phyloP scores from a whole-genome alignment of 2,888 invertebrate species.

The Acleris literana region DNA sequence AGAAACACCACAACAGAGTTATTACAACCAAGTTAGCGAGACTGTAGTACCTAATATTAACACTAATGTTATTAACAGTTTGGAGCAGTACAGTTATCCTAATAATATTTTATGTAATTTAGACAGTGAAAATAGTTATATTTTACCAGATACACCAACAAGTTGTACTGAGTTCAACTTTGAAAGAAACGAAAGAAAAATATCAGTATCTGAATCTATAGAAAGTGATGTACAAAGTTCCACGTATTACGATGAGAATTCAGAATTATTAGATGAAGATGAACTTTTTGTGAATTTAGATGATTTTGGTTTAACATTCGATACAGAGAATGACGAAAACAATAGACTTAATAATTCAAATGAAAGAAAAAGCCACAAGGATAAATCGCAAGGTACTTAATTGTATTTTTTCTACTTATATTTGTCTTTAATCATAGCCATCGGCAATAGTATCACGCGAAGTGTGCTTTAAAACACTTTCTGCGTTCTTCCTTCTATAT shows the following conservation, averaged over 20 bases:
- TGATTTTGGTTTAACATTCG: conserved; percentile 71
- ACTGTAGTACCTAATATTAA: conserved; percentile 46
- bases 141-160: conserved; percentile 73
- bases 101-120: conserved; percentile 74
- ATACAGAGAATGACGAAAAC: conserved; percentile 57
- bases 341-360: conserved; percentile 45
- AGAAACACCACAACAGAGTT: conserved; percentile 46
- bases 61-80: conserved; percentile 56
- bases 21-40: conserved; percentile 43
- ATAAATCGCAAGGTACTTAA: conserved; percentile 64
- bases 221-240: conserved; percentile 76
- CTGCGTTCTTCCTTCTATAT: too few species aligned
- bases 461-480: too few species aligned
- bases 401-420: too few species aligned
- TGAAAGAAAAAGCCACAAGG: conserved; percentile 59
- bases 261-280: conserved; percentile 74
- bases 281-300: conserved; percentile 77
- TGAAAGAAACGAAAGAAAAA: conserved; percentile 66
- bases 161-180: conserved; percentile 74
- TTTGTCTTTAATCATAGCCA: too few species aligned
- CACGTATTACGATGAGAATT: conserved; percentile 73
- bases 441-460: too few species aligned
- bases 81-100: conserved; percentile 78
- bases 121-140: conserved; percentile 65
- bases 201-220: conserved; percentile 72